Percentiles rank a stretch among this genome's conserved stretches.
Evolutionary conservation across 2,113 vertebrate genomes (phyloP).

Genomic region (Labeo rohita): DNA sequence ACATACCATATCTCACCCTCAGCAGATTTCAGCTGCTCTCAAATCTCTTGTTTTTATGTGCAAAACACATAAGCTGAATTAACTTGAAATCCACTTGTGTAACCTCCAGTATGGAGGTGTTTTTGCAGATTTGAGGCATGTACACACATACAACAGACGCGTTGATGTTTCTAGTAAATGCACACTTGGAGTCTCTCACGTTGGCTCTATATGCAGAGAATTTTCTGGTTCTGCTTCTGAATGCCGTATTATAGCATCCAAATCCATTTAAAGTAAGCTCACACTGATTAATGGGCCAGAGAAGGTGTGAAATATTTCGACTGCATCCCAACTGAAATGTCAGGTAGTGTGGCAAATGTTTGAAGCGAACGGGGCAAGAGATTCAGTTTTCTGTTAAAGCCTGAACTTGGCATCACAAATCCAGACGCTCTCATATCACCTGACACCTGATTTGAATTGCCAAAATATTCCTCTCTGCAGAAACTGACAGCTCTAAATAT

Average conservation of each 20-base stretch:
- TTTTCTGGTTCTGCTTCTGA: constrained; percentile 5
- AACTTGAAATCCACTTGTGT: constrained; percentile 47
- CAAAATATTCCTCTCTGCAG: not conserved
- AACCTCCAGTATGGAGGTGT: constrained; percentile 22
- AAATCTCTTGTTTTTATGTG: constrained; percentile 45
- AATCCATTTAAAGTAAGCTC: constrained; percentile 35
- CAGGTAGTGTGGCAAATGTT: constrained; percentile 40
- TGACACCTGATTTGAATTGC: constrained; percentile 33
- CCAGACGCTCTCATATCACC: not conserved
- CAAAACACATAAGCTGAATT: constrained; percentile 20
- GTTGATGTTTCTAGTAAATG: constrained; percentile 11
- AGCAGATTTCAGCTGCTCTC: constrained; percentile 48
- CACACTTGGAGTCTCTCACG: constrained; percentile 6
- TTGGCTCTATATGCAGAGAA: constrained; percentile 2
- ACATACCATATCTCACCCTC: constrained; percentile 35
- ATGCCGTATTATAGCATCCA: constrained; percentile 6
- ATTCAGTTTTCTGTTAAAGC: constrained; percentile 16
- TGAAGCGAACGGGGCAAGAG: constrained; percentile 19
- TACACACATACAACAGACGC: not conserved
- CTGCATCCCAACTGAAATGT: constrained; percentile 36
- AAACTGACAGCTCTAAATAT: not conserved
- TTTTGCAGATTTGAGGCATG: constrained; percentile 10
- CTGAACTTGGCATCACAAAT: constrained; percentile 24
- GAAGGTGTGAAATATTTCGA: constrained; percentile 44
- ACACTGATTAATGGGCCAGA: constrained; percentile 32